Conservation (phyloP, 1,140 invertebrate species). For the Macrostomum lignano region DNA sequence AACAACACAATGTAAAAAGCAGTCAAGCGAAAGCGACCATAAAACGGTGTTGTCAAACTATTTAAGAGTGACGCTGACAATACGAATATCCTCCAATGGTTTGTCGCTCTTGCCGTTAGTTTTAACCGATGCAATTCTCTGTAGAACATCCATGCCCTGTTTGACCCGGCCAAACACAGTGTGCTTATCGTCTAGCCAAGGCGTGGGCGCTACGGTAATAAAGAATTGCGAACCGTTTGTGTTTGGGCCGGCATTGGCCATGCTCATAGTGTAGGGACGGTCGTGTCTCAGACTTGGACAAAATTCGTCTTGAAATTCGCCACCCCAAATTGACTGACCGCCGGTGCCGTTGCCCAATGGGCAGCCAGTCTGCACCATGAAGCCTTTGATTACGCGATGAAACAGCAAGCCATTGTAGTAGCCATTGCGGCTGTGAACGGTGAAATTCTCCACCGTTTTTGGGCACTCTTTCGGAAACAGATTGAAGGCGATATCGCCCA, state of each 20-base stretch:
- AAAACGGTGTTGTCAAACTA: too few species aligned
- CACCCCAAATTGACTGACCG: conserved; percentile 90
- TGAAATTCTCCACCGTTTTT: conserved; percentile 86
- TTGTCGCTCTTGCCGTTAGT: conserved; percentile 92
- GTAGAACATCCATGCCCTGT: too few species aligned
- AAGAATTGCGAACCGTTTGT: too few species aligned
- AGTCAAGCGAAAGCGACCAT: too few species aligned
- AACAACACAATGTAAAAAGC: too few species aligned
- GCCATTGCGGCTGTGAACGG: conserved; percentile 71
- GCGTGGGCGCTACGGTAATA: too few species aligned
- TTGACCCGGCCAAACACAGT: too few species aligned
- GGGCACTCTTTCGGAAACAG: conserved; percentile 73
- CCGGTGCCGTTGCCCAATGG: conserved; percentile 81
- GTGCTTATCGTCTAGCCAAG: too few species aligned
- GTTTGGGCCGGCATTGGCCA: too few species aligned
- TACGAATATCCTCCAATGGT: conserved; percentile 77
- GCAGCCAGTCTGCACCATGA: conserved; percentile 98
- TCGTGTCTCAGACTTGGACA: conserved; percentile 61
- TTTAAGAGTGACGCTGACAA: conserved; percentile 74
- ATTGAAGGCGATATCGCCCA: conserved; percentile 70
- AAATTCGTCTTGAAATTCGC: conserved; percentile 96
- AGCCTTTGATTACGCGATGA: conserved; percentile 85
- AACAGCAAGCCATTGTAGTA: conserved; percentile 94
- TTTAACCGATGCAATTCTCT: too few species aligned
- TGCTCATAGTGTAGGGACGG: conserved; percentile 82